phyloP scores from a whole-genome alignment of 1,140 invertebrate species.

The Hycleus phaleratus region DNA sequence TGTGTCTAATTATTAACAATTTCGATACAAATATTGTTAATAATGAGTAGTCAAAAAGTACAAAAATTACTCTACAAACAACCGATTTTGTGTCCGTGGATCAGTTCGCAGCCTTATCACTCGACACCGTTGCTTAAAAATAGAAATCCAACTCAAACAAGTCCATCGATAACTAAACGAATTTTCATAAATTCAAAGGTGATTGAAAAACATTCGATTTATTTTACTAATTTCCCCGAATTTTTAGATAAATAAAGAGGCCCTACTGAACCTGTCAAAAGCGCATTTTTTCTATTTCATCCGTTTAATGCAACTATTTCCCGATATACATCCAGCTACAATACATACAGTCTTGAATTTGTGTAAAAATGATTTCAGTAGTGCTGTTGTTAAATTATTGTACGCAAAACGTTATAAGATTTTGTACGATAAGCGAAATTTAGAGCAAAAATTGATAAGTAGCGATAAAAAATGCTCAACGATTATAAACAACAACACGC shows the following conservation, averaged over 20 bases:
- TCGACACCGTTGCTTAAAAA: slow-evolving; percentile 21
- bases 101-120: slow-evolving; percentile 24
- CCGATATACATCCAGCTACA: slow-evolving; percentile 36
- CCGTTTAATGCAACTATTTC: slow-evolving; percentile 38
- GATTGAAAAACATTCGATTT: not conserved
- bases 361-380: slow-evolving; percentile 35
- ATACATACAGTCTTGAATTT: slow-evolving; percentile 32
- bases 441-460: no score
- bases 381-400: slow-evolving; percentile 35
- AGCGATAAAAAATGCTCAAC: no score
- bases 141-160: slow-evolving; percentile 17
- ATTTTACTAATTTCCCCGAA: not conserved
- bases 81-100: slow-evolving; percentile 29
- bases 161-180: not conserved
- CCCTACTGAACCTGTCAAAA: slow-evolving; percentile 10
- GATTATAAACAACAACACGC: no score
- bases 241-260: slow-evolving; percentile 1
- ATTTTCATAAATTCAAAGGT: slow-evolving; percentile 11
- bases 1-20: not conserved
- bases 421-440: slow-evolving; percentile 13
- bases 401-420: slow-evolving; percentile 34
- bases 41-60: slow-evolving; percentile 1
- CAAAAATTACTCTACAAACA: slow-evolving; percentile 12
- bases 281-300: slow-evolving; percentile 37
- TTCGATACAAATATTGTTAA: not conserved